A percentile compares a stretch with the other conserved stretches of the same genome.
Evolutionary conservation across 2,113 vertebrate species (phyloP).

Genomic region (Nothocercus julius): DNA sequence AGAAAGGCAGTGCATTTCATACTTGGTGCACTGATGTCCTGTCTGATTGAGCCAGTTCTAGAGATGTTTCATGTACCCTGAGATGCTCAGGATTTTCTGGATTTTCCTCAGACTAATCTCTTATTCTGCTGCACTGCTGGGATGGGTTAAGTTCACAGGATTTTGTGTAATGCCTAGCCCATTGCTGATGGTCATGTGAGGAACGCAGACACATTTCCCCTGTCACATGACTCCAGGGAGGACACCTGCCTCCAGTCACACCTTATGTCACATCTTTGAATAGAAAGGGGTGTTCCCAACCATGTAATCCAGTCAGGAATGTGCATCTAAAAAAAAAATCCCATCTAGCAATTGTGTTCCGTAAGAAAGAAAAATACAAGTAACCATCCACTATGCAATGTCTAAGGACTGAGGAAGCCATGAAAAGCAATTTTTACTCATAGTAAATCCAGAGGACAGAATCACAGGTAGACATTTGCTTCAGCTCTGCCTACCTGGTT

Average conservation of each 20-base stretch:
- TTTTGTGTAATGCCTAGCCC: neutral
- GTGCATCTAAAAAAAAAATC: neutral
- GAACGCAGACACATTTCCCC: neutral
- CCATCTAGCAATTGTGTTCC: rapidly evolving
- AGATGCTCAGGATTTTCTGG: neutral
- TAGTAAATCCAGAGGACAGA: neutral
- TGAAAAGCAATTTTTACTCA: neutral
- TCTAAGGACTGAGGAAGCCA: neutral
- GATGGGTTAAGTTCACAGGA: neutral
- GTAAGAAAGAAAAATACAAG: neutral
- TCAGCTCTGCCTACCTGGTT: rapidly evolving
- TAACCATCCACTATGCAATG: rapidly evolving
- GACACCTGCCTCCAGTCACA: neutral
- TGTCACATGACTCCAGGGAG: neutral
- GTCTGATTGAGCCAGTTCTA: neutral
- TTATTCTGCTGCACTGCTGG: neutral
- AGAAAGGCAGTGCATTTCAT: neutral
- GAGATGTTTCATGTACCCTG: neutral
- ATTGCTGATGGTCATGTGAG: neutral
- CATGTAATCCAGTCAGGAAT: neutral
- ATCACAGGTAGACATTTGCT: neutral
- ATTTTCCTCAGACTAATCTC: neutral
- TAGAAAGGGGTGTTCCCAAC: neutral
- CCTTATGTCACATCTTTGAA: neutral
- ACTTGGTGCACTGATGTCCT: neutral